These are phyloP conservation scores for Hoplostethus mediterraneus DNA, from an alignment of 2,797 vertebrate species.

Conservation along the genomic window DNA sequence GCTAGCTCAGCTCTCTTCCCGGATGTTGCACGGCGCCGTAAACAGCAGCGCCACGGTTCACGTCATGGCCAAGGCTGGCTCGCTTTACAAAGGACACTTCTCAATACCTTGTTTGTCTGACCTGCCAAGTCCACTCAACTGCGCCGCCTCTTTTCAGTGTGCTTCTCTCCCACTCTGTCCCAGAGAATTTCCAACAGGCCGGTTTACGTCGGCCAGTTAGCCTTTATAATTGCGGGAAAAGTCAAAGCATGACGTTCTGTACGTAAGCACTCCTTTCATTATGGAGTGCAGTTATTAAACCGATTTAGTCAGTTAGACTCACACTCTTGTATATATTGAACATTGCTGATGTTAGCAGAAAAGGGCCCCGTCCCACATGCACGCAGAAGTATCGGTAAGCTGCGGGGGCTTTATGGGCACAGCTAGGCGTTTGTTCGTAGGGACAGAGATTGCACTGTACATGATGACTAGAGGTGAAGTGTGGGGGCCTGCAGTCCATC, in stretches of 20 bases:
- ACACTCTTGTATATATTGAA: not conserved
- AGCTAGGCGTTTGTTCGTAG: constrained; percentile 37
- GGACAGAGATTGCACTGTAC: constrained; percentile 49
- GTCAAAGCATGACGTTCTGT: not conserved
- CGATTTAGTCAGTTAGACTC: not conserved
- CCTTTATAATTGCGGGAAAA: constrained; percentile 1
- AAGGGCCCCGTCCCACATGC: not conserved
- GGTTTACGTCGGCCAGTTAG: constrained; percentile 26
- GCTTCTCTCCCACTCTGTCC: constrained; percentile 22
- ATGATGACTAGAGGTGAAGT: constrained; percentile 3
- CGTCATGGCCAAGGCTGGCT: constrained; percentile 60
- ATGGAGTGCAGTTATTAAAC: not conserved
- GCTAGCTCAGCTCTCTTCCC: constrained; percentile 39
- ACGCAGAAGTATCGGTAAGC: not conserved
- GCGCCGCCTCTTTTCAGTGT: constrained; percentile 11
- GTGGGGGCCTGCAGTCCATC: constrained; percentile 7
- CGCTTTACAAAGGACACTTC: constrained; percentile 44
- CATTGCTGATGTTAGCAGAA: not conserved
- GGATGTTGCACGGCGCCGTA: constrained; percentile 53
- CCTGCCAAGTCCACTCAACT: constrained; percentile 27
- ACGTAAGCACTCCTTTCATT: not conserved
- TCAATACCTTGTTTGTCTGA: constrained; percentile 49
- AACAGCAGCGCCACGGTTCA: constrained; percentile 59
- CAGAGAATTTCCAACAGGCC: constrained; percentile 1
- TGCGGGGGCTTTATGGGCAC: constrained; percentile 5